Percentiles rank a stretch among this genome's conserved stretches.
Conservation (phyloP, 2,888 invertebrate genomes). For the Lasioglossum villosulum region DNA sequence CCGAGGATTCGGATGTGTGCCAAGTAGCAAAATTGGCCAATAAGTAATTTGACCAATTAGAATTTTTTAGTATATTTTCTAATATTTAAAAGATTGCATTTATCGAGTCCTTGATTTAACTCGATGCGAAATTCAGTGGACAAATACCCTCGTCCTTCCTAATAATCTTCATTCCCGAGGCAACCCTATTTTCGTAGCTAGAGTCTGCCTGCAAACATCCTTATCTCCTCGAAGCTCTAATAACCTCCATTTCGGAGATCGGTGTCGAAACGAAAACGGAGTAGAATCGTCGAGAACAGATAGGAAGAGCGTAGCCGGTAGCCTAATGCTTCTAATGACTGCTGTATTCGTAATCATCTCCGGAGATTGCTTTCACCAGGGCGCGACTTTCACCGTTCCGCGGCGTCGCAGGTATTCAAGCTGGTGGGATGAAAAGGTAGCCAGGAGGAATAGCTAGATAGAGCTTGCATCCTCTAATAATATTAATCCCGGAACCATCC, state of each 20-base stretch:
- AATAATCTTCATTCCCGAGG: neutral
- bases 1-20: no score
- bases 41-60: no score
- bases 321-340: neutral
- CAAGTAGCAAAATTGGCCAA: no score
- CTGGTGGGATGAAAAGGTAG: neutral
- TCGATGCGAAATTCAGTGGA: neutral
- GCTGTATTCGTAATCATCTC: neutral
- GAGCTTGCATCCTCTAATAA: neutral
- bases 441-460: neutral
- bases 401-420: neutral
- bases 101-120: no score
- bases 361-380: slow-evolving; percentile 9
- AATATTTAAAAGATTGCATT: no score
- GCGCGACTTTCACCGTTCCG: neutral
- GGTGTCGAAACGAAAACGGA: neutral
- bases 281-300: neutral
- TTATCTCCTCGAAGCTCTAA: neutral
- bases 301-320: neutral
- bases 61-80: no score
- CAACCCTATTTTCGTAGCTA: neutral
- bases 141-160: neutral
- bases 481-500: slow-evolving; percentile 1
- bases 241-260: neutral
- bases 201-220: neutral